A percentile compares a stretch with the other conserved stretches of the same genome.
These are phyloP conservation scores for Mandrillus leucophaeus DNA, from an alignment of 2,113 vertebrate species.

Conservation along the genomic window DNA sequence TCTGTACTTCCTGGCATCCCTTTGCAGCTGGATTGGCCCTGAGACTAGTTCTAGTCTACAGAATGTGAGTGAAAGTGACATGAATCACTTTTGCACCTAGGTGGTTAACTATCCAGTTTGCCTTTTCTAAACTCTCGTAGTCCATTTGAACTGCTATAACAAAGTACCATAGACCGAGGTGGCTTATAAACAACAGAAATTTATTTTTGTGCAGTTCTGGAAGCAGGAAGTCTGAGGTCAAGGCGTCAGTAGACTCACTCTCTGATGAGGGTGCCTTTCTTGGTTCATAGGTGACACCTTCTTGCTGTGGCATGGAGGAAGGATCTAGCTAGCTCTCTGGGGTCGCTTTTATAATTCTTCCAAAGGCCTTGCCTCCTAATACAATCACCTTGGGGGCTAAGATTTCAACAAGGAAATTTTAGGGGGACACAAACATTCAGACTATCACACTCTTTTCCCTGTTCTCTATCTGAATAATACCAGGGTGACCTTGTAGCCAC, in stretches of 20 bases:
- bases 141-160: neutral
- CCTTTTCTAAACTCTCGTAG: neutral
- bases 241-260: neutral
- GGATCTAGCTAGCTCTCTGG: neutral
- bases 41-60: neutral
- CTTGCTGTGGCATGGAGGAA: neutral
- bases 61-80: neutral
- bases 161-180: neutral
- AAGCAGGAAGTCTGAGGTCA: neutral
- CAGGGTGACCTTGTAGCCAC: neutral
- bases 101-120: neutral
- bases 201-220: neutral
- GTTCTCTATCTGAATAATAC: neutral
- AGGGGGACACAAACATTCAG: neutral
- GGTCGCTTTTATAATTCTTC: neutral
- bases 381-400: neutral
- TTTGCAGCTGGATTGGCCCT: neutral
- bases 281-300: neutral
- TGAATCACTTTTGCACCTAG: neutral
- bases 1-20: neutral
- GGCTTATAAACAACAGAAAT: neutral
- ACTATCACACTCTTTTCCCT: neutral
- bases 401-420: neutral
- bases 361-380: neutral
- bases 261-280: neutral